Evolutionary conservation across 2,888 invertebrate genomes (phyloP).

Genomic region (Anthophora plumipes): DNA sequence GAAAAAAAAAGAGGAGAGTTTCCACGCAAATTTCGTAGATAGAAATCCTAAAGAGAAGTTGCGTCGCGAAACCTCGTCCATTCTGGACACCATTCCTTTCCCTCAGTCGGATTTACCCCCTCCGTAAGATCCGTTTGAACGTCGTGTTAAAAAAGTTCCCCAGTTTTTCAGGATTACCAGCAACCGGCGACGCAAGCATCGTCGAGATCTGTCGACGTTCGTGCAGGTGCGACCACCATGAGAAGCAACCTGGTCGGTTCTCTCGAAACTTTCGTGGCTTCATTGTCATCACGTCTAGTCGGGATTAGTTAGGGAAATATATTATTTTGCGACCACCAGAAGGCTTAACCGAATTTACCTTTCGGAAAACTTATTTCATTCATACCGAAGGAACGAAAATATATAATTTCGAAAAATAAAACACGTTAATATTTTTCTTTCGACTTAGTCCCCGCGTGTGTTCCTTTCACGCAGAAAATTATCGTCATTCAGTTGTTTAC

Average conservation of each 20-base stretch:
- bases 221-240: not conserved
- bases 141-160: conserved; percentile 70
- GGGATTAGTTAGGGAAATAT: conserved; percentile 70
- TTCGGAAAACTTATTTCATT: not conserved
- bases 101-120: conserved; percentile 24
- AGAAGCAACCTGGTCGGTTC: conserved; percentile 2
- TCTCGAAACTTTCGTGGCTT: conserved; percentile 70
- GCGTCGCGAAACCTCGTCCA: conserved; percentile 11
- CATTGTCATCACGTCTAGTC: conserved; percentile 66
- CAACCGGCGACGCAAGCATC: not conserved
- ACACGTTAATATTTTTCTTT: not conserved
- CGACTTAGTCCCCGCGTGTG: too few relatives aligned
- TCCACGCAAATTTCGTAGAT: conserved; percentile 2
- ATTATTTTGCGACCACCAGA: not conserved
- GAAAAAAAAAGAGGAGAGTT: not conserved
- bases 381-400: not conserved
- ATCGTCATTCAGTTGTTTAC: too few relatives aligned
- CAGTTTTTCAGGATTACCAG: conserved; percentile 76
- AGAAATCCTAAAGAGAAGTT: conserved; percentile 19
- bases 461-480: too few relatives aligned
- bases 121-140: conserved; percentile 26
- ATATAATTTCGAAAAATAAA: not conserved
- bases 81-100: not conserved
- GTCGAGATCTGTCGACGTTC: not conserved
- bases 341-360: not conserved